phyloP scores from a whole-genome alignment of 2,888 invertebrate genomes.

The Gastrophysa polygoni region DNA sequence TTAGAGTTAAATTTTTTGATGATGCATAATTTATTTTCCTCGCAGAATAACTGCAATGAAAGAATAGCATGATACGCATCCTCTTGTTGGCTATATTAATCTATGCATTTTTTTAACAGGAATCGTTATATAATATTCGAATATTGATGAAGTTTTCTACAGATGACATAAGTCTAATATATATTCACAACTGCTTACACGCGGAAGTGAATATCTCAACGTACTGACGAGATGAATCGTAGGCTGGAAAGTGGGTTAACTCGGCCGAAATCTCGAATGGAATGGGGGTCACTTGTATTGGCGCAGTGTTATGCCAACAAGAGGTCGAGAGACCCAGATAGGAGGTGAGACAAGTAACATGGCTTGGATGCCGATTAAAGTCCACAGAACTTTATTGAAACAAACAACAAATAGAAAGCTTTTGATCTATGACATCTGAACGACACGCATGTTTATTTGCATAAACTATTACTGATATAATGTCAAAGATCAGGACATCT shows the following conservation, averaged over 20 bases:
- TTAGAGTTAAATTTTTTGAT: too few species aligned
- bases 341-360: slow-evolving; percentile 16
- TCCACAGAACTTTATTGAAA: background rate
- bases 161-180: slow-evolving; percentile 6
- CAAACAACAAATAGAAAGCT: background rate
- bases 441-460: background rate
- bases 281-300: slow-evolving; percentile 11
- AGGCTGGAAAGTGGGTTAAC: slow-evolving; percentile 4
- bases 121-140: too few species aligned
- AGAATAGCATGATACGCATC: too few species aligned
- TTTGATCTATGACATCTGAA: background rate
- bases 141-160: background rate
- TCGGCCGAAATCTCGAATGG: background rate
- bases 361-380: background rate
- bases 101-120: too few species aligned
- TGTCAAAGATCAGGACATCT: background rate
- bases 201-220: background rate
- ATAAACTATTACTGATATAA: background rate
- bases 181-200: background rate
- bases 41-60: too few species aligned
- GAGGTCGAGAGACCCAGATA: slow-evolving; percentile 12
- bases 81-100: too few species aligned
- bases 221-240: background rate
- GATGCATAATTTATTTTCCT: too few species aligned
- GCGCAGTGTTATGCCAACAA: too few species aligned